Base-by-base conservation (phyloP, 1,140 invertebrate genomes). In the Heterodera schachtii region DNA sequence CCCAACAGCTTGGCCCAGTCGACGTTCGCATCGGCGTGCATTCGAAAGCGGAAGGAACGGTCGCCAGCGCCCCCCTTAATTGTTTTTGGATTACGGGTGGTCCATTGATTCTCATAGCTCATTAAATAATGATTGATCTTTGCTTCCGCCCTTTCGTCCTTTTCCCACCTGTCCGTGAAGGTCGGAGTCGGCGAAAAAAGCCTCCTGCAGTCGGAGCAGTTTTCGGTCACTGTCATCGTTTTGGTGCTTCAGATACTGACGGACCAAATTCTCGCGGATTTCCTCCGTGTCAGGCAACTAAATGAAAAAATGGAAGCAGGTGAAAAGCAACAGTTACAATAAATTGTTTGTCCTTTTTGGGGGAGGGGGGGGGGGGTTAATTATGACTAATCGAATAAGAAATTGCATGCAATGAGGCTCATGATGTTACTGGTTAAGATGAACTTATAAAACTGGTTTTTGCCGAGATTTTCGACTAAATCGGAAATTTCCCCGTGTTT, bases 181-280 rank as follows among this genome's bases (percentile, higher is more conserved):
- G 69, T 83, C 82, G 21, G 81, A 60, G 70, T 83, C 82, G 41
- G 82, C 82, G 41, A 83, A 84, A 70, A 85, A 85, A 9, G 84
- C 60, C 57, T 85, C 84, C 67, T 85, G 85, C 16, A 85, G 57
- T 60, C 75, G 66, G 46, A 87, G 60, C 43, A 85, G 52, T 19
- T 73, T 75, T 21, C 86, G 78, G 13, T 85, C 84, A 19, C 86
- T 84, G 5, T 83, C 85, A 71, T 86, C 74, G 16, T 81, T 85
- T 47, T 78, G 57, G 66, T 87, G 73, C 74, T 86, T 86, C 60
- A 87, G 83, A 57, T 84, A 85, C 47, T 87, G 86, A 49, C 86
- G 74, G 19, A 85, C 76, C 41, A 86, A 67, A 67, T 87, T 75
- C n/a, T 84, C 79, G 3, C 84, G 82, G 41, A 85, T 86, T 47